A percentile compares a stretch with the other conserved stretches of the same genome.
Evolutionary conservation across 2,888 invertebrate species (phyloP).

Genomic region (Thelaira solivaga): DNA sequence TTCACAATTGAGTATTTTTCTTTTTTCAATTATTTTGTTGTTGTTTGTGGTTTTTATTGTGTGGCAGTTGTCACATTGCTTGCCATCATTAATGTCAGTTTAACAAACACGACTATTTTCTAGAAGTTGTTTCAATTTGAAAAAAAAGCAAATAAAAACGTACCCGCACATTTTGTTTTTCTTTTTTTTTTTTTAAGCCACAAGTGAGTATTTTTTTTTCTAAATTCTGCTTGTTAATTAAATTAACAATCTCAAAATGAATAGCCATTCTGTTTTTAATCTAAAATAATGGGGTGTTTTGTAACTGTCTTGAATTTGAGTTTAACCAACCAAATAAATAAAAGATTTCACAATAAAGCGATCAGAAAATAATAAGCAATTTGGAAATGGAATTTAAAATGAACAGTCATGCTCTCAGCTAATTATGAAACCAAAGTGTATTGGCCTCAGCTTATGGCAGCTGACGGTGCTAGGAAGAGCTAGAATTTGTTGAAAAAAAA

Average conservation of each 20-base stretch:
- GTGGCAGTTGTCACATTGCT: constrained; percentile 59
- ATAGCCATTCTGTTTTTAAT: neutral
- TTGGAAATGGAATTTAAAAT: no score
- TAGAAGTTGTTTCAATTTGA: constrained; percentile 25
- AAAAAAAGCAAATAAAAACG: neutral
- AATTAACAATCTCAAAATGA: constrained; percentile 37
- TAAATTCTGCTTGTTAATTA: constrained; percentile 47
- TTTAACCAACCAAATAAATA: no score
- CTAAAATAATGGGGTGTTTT: neutral
- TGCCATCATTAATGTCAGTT: constrained; percentile 60
- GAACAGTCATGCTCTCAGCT: no score
- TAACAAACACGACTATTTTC: constrained; percentile 57
- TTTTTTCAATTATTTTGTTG: neutral
- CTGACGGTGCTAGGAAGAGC: no score
- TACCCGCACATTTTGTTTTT: constrained; percentile 56
- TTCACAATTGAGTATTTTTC: constrained; percentile 26
- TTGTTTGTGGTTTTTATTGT: constrained; percentile 34
- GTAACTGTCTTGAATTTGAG: neutral
- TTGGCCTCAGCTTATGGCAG: no score
- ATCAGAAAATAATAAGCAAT: no score
- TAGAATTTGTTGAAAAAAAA: no score
- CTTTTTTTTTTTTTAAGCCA: neutral
- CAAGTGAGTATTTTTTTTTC: neutral
- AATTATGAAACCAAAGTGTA: no score
- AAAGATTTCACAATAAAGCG: no score